Conservation (phyloP, 2,113 vertebrate species). For the Hipposideros armiger region DNA sequence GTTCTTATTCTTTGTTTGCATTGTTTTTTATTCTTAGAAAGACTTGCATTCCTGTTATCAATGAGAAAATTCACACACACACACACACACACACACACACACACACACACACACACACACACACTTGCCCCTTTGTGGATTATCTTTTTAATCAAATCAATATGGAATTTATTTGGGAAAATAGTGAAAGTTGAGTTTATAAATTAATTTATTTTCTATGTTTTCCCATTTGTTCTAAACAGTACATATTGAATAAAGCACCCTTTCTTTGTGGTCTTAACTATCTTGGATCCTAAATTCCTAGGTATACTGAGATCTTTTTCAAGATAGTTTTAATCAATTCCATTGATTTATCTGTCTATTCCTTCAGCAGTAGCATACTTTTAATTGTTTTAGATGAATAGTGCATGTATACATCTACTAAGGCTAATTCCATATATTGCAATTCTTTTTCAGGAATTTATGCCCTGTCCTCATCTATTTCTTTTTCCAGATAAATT, state of each 20-base stretch:
- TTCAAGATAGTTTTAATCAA: not conserved
- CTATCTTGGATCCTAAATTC: not conserved
- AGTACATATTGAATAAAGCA: not conserved
- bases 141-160: conserved; percentile 24
- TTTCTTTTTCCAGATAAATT: conserved; percentile 45
- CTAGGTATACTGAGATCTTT: not conserved
- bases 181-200: not conserved
- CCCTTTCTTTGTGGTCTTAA: not conserved
- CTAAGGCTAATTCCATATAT: not conserved
- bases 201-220: not conserved
- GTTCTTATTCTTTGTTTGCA: not conserved
- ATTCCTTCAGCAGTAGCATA: not conserved
- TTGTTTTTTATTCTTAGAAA: conserved; percentile 40
- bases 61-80: not conserved
- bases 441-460: conserved; percentile 20
- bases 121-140: not conserved
- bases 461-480: not conserved
- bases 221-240: not conserved
- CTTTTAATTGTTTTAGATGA: conserved; percentile 43
- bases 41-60: not conserved
- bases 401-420: not conserved
- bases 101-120: not conserved
- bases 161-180: conserved; percentile 27
- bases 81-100: no score
- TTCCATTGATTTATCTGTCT: not conserved